A percentile compares a stretch with the other conserved stretches of the same genome.
Evolutionary conservation across 2,888 invertebrate genomes (phyloP).

Genomic region (Odontocolon sp.): DNA sequence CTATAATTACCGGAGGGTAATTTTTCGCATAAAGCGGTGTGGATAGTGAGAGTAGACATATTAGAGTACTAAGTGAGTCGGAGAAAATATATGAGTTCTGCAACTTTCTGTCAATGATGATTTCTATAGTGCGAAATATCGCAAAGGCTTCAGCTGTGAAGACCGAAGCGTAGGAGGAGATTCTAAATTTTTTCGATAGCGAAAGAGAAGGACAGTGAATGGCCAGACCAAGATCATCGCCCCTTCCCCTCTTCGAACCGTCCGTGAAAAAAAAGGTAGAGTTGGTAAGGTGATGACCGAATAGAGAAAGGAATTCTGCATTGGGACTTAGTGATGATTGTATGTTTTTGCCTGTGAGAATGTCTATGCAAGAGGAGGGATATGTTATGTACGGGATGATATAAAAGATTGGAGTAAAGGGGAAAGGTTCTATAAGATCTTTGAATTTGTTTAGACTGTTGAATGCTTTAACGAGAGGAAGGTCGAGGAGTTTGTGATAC

Average conservation of each 20-base stretch:
- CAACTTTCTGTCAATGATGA: no score
- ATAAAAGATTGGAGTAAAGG: not conserved
- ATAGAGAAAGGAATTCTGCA: not conserved
- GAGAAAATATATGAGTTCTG: no score
- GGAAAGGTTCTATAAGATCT: not conserved
- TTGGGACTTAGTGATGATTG: not conserved
- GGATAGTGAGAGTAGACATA: no score
- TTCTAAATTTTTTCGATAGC: not conserved
- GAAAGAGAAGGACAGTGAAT: slow-evolving; percentile 4
- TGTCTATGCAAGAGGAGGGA: not conserved
- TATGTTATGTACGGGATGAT: not conserved
- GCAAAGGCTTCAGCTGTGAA: not conserved
- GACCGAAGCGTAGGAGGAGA: not conserved
- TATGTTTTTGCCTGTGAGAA: not conserved
- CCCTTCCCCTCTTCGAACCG: slow-evolving; percentile 27
- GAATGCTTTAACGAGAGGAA: not conserved
- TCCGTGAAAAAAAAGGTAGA: slow-evolving; percentile 48
- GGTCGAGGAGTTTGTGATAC: not conserved
- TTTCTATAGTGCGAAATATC: not conserved
- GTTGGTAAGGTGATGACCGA: not conserved
- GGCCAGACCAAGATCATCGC: slow-evolving; percentile 20
- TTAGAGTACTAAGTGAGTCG: no score
- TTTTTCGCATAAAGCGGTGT: no score
- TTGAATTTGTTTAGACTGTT: not conserved
- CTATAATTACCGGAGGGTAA: no score